phyloP scores from a whole-genome alignment of 2,113 vertebrate species.

The Nyctereutes procyonoides region DNA sequence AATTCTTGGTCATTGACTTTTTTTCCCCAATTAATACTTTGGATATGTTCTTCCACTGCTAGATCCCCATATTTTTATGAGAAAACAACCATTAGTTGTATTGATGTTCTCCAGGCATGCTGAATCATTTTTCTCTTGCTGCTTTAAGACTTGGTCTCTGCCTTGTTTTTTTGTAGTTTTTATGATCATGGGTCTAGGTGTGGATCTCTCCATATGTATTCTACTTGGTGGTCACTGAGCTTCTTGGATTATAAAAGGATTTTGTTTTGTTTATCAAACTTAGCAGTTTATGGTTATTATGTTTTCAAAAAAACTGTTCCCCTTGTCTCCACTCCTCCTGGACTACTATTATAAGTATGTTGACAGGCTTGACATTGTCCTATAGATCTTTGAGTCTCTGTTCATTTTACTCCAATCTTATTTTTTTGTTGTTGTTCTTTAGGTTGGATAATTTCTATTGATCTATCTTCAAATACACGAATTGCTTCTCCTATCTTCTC shows the following conservation, averaged over 20 bases:
- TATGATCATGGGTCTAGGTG: background rate
- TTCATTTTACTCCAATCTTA: background rate
- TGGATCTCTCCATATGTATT: background rate
- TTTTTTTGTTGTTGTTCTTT: conserved; percentile 6
- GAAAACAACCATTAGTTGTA: background rate
- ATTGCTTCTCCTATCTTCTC: background rate
- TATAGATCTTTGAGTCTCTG: background rate
- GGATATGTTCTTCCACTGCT: background rate
- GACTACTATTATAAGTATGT: background rate
- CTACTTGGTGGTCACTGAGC: background rate
- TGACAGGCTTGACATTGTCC: background rate
- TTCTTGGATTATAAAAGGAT: background rate
- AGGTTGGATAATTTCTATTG: background rate
- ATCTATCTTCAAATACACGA: background rate
- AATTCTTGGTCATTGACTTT: background rate
- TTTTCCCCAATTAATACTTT: background rate
- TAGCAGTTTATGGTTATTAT: background rate
- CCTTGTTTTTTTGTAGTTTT: background rate
- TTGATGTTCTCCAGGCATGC: background rate
- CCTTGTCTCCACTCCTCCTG: background rate
- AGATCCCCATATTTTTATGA: background rate
- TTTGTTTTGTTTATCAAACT: background rate
- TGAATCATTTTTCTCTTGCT: background rate
- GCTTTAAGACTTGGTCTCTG: background rate
- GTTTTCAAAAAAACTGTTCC: background rate